phyloP scores from a whole-genome alignment of 2,888 invertebrate species.

The Gymnocheta viridis region DNA sequence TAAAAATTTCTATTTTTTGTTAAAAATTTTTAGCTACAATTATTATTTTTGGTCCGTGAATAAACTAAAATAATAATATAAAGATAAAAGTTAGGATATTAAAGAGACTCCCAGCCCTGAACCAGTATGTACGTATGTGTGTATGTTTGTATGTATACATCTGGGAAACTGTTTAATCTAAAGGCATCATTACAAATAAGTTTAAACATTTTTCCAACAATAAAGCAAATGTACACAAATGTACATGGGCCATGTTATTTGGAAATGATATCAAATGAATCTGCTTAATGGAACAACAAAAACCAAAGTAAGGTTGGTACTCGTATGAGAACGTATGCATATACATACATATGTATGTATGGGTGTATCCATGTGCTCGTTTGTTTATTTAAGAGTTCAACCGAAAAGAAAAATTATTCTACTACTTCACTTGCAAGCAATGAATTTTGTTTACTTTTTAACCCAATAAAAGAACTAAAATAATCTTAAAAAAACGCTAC shows the following conservation, averaged over 20 bases:
- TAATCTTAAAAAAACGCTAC: conserved; percentile 14
- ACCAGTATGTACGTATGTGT: too few relatives aligned
- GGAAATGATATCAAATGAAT: conserved; percentile 30
- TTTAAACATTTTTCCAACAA: neutral
- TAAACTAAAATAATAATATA: too few relatives aligned
- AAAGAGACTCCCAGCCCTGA: neutral
- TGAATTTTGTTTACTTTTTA: conserved; percentile 46
- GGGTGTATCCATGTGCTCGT: too few relatives aligned
- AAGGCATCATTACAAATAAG: neutral
- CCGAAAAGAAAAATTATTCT: neutral
- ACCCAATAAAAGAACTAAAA: conserved; percentile 20
- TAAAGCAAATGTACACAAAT: neutral
- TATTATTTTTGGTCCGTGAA: too few relatives aligned
- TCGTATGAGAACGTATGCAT: neutral
- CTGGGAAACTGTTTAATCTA: neutral
- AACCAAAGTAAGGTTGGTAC: neutral
- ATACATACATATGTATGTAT: neutral
- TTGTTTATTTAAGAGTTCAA: conserved; percentile 29
- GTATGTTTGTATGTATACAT: neutral
- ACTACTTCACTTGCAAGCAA: conserved; percentile 4
- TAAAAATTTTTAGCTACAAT: too few relatives aligned
- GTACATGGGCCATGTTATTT: neutral
- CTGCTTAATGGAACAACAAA: conserved; percentile 16
- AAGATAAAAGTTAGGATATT: too few relatives aligned
- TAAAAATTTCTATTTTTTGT: too few relatives aligned